Evolutionary conservation across 2,888 invertebrate genomes (phyloP), one percentile per base, ranked within the genome.

Genomic region (Drosophila kokeensis): DNA sequence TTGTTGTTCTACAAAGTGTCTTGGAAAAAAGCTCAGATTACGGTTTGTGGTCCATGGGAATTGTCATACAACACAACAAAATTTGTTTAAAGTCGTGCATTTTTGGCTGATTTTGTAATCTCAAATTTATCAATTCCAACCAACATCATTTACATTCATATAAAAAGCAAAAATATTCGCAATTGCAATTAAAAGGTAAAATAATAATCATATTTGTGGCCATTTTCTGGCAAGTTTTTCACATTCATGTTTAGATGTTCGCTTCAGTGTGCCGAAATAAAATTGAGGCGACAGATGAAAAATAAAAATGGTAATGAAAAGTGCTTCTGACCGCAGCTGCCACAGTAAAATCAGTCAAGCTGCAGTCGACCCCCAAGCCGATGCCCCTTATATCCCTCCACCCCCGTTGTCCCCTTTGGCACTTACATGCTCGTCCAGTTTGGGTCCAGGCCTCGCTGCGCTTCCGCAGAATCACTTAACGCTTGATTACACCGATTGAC

Each of bases 391-490:
- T 7, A 4, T 38, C 45, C n/a, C 38, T 8, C 29, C n/a, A 13
- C n/a, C 15, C 29, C 8, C 24, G 15, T 24, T 45, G 21, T 24
- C 45, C 15, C 45, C 24, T 7, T 45, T 24, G 15, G 18, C 55
- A 4, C 27, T 55, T 29, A 10, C 24, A 15, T 38, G 55, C 45
- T 48, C 54, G 38, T 58, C 52, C 54, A 40, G 57, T 58, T 48
- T 61, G 77, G 29, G 60, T 27, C 40, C 58, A 65, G 70, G 72
- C 68, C 45, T 63, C 63, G 89, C 69, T 83, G 80, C 87, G 81
- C 90, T 88, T 90, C 87, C 89, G 83, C 90, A 83, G 91, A 91
- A 90, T 91, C 90, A 90, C 90, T 90, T 90, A 91, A 90, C 90
- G 90, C 90, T 90, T 91, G 90, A 91, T 90, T 90, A 90, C 91